phyloP scores from a whole-genome alignment of 2,797 vertebrate genomes.

The Otolemur crassicaudatus region DNA sequence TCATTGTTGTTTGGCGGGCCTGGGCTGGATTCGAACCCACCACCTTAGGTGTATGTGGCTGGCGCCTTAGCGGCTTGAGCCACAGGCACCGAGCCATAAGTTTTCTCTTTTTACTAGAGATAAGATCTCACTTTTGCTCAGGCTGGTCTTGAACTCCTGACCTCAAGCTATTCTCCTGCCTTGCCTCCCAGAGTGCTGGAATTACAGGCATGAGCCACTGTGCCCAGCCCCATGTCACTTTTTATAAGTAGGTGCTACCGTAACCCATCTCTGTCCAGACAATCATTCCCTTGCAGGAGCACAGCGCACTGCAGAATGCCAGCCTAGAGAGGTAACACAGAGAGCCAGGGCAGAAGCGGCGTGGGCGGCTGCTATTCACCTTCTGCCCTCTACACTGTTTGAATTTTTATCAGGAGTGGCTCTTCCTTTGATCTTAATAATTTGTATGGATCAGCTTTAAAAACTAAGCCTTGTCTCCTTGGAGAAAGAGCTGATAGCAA shows the following conservation, averaged over 20 bases:
- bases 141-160: not conserved
- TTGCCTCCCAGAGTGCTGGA: not conserved
- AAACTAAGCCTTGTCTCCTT: not conserved
- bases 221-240: not conserved
- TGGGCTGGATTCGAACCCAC: too few species aligned
- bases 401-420: not conserved
- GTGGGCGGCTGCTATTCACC: not conserved
- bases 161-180: not conserved
- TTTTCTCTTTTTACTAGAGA: not conserved
- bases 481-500: not conserved
- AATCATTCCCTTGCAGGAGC: not conserved
- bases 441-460: not conserved
- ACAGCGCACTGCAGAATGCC: not conserved
- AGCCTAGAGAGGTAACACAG: fast-evolving
- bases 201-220: not conserved
- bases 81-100: not conserved
- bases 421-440: not conserved
- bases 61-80: too few species aligned
- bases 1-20: too few species aligned
- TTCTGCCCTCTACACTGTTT: not conserved
- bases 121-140: not conserved
- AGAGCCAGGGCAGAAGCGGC: not conserved
- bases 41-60: too few species aligned
- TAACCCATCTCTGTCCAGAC: not conserved
- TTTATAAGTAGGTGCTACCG: not conserved